Percentiles rank a stretch among this genome's conserved stretches.
phyloP scores from a whole-genome alignment of 2,888 invertebrate species.

The Eretmocerus hayati region DNA sequence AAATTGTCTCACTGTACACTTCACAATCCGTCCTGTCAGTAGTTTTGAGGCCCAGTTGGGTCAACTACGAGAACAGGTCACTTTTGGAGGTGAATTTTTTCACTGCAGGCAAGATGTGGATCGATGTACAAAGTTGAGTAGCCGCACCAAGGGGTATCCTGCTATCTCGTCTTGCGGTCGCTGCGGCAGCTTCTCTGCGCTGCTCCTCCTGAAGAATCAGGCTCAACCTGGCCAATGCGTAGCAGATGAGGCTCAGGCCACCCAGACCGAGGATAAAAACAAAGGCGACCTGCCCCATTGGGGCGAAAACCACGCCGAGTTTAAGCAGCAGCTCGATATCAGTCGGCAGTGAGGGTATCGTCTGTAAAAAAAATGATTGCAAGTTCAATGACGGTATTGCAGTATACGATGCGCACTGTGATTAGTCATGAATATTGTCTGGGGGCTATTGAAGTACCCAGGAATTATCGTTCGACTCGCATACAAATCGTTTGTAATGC shows the following conservation, averaged over 20 bases:
- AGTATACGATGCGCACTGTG: too few species aligned
- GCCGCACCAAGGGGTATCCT: slow-evolving; percentile 41
- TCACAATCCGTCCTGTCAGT: too few species aligned
- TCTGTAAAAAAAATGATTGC: slow-evolving; percentile 23
- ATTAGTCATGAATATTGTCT: neutral
- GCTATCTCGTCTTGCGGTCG: slow-evolving; percentile 32
- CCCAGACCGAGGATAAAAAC: slow-evolving; percentile 28
- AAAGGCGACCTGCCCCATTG: slow-evolving; percentile 33
- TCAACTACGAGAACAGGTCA: slow-evolving; percentile 31
- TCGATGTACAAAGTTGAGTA: slow-evolving; percentile 38
- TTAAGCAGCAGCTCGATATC: slow-evolving; percentile 29
- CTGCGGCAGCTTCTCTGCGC: slow-evolving; percentile 15
- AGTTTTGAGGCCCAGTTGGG: neutral
- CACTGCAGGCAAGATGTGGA: slow-evolving; percentile 40
- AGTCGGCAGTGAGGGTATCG: slow-evolving; percentile 27
- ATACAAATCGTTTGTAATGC: too few species aligned
- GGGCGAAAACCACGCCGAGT: slow-evolving; percentile 31
- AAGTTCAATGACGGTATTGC: too few species aligned
- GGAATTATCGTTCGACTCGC: neutral
- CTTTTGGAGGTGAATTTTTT: slow-evolving; percentile 42
- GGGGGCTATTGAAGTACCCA: neutral
- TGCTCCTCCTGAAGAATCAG: slow-evolving; percentile 38
- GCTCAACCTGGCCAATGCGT: slow-evolving; percentile 36
- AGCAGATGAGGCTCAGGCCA: slow-evolving; percentile 31
- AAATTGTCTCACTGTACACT: too few species aligned